These are phyloP conservation scores for Odontothrips loti DNA, from an alignment of 2,888 invertebrate genomes.

Conservation along the genomic window DNA sequence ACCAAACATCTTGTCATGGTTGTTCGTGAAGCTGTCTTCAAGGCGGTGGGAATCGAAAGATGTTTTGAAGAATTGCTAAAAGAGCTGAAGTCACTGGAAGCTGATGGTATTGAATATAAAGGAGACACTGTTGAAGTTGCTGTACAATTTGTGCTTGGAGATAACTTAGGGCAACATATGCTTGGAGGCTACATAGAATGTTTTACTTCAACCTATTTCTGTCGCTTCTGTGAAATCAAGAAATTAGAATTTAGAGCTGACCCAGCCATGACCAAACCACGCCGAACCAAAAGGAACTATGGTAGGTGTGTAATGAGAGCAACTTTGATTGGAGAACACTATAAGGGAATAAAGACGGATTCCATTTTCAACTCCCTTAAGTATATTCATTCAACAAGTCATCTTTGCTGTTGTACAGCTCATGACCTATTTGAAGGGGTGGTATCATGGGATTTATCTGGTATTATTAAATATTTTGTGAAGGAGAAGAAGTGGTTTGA, in stretches of 20 bases:
- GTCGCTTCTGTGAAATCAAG: neutral
- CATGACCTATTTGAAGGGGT: slow-evolving; percentile 20
- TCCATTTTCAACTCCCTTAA: neutral
- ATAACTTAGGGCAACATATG: neutral
- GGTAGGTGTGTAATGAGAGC: neutral
- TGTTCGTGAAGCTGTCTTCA: neutral
- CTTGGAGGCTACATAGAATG: neutral
- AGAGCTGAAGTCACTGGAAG: neutral
- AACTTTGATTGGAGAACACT: neutral
- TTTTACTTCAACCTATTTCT: too few species aligned
- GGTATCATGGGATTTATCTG: slow-evolving; percentile 22
- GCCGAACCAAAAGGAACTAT: neutral
- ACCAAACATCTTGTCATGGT: neutral
- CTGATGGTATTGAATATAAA: neutral
- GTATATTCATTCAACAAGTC: neutral
- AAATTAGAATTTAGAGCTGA: neutral
- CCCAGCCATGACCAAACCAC: neutral
- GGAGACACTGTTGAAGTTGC: neutral
- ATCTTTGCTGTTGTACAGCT: neutral
- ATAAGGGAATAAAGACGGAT: neutral
- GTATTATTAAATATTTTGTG: slow-evolving; percentile 25
- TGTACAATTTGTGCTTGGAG: neutral
- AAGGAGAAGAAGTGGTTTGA: slow-evolving; percentile 21
- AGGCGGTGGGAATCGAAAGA: neutral
- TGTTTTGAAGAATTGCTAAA: neutral